Evolutionary conservation across 2,113 vertebrate genomes (phyloP).

Genomic region (Burhinus bistriatus): DNA sequence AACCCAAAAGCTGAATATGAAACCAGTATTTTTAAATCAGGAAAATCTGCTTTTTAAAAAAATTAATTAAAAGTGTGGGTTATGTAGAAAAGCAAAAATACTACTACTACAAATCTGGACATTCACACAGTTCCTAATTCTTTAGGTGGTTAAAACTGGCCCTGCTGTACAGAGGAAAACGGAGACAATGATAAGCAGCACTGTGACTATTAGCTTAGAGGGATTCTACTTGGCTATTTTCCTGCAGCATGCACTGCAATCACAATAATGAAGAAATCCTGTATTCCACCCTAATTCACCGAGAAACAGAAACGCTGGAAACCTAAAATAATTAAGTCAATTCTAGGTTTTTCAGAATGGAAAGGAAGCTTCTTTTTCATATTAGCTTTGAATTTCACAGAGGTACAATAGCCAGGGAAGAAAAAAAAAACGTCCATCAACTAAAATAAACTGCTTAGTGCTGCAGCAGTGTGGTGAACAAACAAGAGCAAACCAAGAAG

Average conservation of each 20-base stretch:
- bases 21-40: slow-evolving; percentile 46
- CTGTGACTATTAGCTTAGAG: slow-evolving; percentile 54
- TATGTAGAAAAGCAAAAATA: slow-evolving; percentile 3
- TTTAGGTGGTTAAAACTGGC: not conserved
- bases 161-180: slow-evolving; percentile 26
- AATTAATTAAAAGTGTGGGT: not conserved
- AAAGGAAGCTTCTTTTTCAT: slow-evolving; percentile 42
- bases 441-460: slow-evolving; percentile 65
- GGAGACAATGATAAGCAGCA: slow-evolving; percentile 36
- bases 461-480: slow-evolving; percentile 31
- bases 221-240: slow-evolving; percentile 61
- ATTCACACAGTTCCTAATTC: not conserved
- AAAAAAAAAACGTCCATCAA: slow-evolving; percentile 58
- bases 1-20: not conserved
- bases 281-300: slow-evolving; percentile 58
- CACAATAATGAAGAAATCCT: slow-evolving; percentile 67
- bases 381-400: slow-evolving; percentile 64
- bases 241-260: slow-evolving; percentile 55
- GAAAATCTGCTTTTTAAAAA: slow-evolving; percentile 9
- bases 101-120: not conserved
- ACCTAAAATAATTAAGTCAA: slow-evolving; percentile 55
- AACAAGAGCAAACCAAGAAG: slow-evolving; percentile 45
- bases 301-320: slow-evolving; percentile 63
- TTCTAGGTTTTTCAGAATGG: slow-evolving; percentile 56
- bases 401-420: slow-evolving; percentile 52